Evolutionary conservation across 35 echinoderm and acorn worm species (phyloP), one percentile per base, ranked within the genome.

Genomic region (Holothuria glaberrima): DNA sequence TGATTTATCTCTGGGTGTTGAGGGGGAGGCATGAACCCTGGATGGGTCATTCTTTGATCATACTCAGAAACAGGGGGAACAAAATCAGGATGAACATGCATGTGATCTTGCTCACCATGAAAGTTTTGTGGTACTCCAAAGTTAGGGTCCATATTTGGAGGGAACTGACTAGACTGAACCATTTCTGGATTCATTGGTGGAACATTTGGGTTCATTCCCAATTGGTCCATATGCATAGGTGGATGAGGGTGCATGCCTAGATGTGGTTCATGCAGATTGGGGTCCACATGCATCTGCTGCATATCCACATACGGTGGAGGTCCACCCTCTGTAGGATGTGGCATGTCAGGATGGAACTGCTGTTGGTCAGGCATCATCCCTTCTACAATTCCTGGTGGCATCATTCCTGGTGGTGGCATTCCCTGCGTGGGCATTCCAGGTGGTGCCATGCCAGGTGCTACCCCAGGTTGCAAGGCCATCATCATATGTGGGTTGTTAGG

Each of bases 231-330:
- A 25, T 78, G 74, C 38, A 41, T 48, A 56, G 36, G 14, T 24
- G 6, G 44, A 78, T 41, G 41, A 19, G 71, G 71, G 38, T 45
- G 74, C 74, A 48, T 78, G 20, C 36, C 44, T 38, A 78, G 22
- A 21, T 24, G 30, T 27, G 65, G 80, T 5, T 71, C 36, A 78
- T 78, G 38, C 32, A 90, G 79, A 32, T 66, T 62, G 1, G 28
- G 90, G 52, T 91, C 67, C 89, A 88, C 76, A 58, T 86, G 88
- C 85, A 86, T 86, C 31, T 67, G 87, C 45, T 35, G 44, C 75
- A 90, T 81, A 24, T 90, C 73, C 16, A 74, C 31, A 69, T 34
- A 70, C 22, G 48, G 88, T 28, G 30, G 82, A 17, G 12, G 60
- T 17, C 66, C 44, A 21, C 83, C 35, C 60, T 67, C 60, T 36